Evolutionary conservation across 2,797 vertebrate genomes (phyloP).

Genomic region (Trachurus trachurus): DNA sequence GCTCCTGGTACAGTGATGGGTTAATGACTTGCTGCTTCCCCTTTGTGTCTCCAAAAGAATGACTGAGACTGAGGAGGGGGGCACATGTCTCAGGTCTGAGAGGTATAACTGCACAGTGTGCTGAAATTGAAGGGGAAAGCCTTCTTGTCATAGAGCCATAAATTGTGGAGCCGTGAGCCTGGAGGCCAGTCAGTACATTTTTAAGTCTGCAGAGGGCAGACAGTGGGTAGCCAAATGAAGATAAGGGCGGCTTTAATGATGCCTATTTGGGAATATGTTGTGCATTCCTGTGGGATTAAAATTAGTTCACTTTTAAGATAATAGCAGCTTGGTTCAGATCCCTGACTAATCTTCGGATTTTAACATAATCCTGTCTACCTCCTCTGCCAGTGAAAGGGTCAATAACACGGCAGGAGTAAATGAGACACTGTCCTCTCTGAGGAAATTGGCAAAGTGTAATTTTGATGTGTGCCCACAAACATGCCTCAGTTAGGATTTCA

Average conservation of each 20-base stretch:
- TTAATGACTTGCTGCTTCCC: slow-evolving; percentile 43
- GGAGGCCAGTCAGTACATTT: slow-evolving; percentile 37
- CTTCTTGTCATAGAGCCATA: slow-evolving; percentile 50
- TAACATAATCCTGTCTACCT: slow-evolving; percentile 47
- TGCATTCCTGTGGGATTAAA: slow-evolving; percentile 62
- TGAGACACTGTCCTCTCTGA: slow-evolving; percentile 38
- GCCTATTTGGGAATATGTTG: slow-evolving; percentile 50
- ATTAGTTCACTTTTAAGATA: slow-evolving; percentile 57
- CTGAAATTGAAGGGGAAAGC: slow-evolving; percentile 61
- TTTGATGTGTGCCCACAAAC: slow-evolving; percentile 40
- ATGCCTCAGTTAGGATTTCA: background rate
- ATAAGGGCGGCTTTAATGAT: slow-evolving; percentile 55
- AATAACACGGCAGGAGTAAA: slow-evolving; percentile 45
- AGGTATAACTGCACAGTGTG: slow-evolving; percentile 43
- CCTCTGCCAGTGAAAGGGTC: slow-evolving; percentile 43
- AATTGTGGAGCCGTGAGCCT: slow-evolving; percentile 44
- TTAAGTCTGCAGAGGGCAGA: slow-evolving; percentile 43
- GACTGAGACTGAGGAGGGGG: slow-evolving; percentile 27
- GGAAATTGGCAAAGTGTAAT: slow-evolving; percentile 36
- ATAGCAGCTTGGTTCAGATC: slow-evolving; percentile 49
- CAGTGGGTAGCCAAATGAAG: slow-evolving; percentile 41
- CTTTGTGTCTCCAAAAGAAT: slow-evolving; percentile 37
- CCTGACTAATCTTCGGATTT: slow-evolving; percentile 63
- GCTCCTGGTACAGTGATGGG: slow-evolving; percentile 31
- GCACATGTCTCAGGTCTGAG: slow-evolving; percentile 40